Evolutionary conservation across 2,797 vertebrate species (phyloP).

Genomic region (Ambastaia sidthimunki): DNA sequence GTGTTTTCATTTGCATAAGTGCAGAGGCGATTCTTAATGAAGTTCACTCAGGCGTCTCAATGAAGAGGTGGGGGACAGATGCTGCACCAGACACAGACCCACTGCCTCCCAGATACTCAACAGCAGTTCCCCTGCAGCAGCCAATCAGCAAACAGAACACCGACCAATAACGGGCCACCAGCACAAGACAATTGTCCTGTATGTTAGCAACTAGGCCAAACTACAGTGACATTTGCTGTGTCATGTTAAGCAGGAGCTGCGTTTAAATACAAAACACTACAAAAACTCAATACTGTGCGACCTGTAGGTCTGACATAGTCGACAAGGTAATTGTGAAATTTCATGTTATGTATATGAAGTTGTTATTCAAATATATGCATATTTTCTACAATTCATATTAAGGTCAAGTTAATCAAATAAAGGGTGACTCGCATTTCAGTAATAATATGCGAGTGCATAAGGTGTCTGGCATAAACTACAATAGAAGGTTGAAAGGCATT

Average conservation of each 20-base stretch:
- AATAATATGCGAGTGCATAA: slow-evolving; percentile 50
- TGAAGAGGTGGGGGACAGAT: slow-evolving; percentile 49
- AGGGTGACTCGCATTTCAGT: slow-evolving; percentile 19
- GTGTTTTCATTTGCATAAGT: slow-evolving; percentile 21
- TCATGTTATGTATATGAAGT: neutral
- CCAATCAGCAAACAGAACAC: slow-evolving; percentile 55
- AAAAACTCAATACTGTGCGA: neutral
- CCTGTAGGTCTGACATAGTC: too few species aligned
- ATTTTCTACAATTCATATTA: neutral
- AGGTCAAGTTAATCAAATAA: neutral
- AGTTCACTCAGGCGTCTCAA: slow-evolving; percentile 34
- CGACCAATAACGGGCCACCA: slow-evolving; percentile 49
- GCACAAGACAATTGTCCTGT: slow-evolving; percentile 48
- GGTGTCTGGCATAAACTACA: slow-evolving; percentile 56
- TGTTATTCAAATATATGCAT: neutral
- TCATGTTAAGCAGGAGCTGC: slow-evolving; percentile 49
- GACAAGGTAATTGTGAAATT: neutral
- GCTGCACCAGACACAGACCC: slow-evolving; percentile 54
- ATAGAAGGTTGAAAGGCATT: slow-evolving; percentile 48
- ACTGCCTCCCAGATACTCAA: slow-evolving; percentile 48
- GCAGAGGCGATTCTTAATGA: slow-evolving; percentile 32
- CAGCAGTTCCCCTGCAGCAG: slow-evolving; percentile 45
- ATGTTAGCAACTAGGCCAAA: slow-evolving; percentile 59
- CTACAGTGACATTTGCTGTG: slow-evolving; percentile 60
- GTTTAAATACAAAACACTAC: neutral